A percentile compares a stretch with the other conserved stretches of the same genome.
Evolutionary conservation across 2,888 invertebrate genomes (phyloP).

Genomic region (Esperia sulphurella): DNA sequence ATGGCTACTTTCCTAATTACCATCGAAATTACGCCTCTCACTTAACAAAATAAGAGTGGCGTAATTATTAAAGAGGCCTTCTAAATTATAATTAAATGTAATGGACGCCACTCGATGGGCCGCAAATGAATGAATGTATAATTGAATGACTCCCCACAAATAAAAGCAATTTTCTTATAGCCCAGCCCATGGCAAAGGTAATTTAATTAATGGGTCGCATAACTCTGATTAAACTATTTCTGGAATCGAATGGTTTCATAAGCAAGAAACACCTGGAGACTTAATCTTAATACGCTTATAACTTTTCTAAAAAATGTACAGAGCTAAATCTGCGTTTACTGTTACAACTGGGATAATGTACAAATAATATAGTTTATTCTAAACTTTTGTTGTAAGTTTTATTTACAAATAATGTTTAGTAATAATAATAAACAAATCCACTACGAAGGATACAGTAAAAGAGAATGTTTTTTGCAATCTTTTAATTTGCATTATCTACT

Average conservation of each 20-base stretch:
- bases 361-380: too few species aligned
- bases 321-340: too few species aligned
- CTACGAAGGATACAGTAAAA: too few species aligned
- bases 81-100: conserved; percentile 68
- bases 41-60: conserved; percentile 23
- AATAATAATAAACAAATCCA: too few species aligned
- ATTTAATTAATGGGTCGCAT: conserved; percentile 67
- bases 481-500: too few species aligned
- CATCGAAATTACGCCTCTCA: conserved; percentile 13
- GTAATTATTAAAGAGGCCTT: conserved; percentile 46
- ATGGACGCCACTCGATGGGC: conserved; percentile 58
- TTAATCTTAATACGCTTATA: not conserved
- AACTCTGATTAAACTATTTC: conserved; percentile 62
- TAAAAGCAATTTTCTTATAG: conserved; percentile 68
- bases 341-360: too few species aligned
- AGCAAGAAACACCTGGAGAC: not conserved
- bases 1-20: not conserved
- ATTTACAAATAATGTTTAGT: too few species aligned
- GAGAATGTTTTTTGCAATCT: too few species aligned
- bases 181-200: conserved; percentile 49
- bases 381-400: too few species aligned
- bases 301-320: too few species aligned
- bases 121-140: conserved; percentile 65
- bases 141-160: conserved; percentile 67
- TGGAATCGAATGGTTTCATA: conserved; percentile 15